These are phyloP conservation scores for Hydrolagus colliei DNA, from an alignment of 2,797 vertebrate genomes.

Conservation along the genomic window DNA sequence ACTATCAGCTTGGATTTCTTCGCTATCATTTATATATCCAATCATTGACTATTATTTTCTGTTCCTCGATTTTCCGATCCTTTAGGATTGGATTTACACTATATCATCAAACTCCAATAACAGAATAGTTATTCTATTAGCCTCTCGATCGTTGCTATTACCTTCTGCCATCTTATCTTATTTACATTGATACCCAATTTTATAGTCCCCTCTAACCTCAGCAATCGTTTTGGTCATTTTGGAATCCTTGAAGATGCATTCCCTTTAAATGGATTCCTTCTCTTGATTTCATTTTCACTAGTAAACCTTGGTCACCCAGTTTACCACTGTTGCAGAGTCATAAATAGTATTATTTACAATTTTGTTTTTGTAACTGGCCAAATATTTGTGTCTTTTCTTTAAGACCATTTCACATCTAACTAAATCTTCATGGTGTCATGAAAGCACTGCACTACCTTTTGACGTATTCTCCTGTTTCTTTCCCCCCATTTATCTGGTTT, in stretches of 20 bases:
- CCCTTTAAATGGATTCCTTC: not conserved
- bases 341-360: not conserved
- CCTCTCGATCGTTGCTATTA: not conserved
- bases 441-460: not conserved
- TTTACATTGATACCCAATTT: not conserved
- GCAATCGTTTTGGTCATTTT: not conserved
- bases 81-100: no score
- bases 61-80: no score
- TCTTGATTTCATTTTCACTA: not conserved
- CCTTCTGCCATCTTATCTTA: not conserved
- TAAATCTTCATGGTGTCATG: not conserved
- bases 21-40: no score
- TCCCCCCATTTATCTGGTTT: not conserved
- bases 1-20: no score
- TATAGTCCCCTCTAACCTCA: not conserved
- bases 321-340: not conserved
- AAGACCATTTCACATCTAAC: not conserved
- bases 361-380: not conserved
- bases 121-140: not conserved
- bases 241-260: not conserved
- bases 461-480: not conserved
- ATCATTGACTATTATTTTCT: no score
- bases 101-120: no score
- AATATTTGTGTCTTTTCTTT: not conserved
- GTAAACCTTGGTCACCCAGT: not conserved